phyloP scores from a whole-genome alignment of 2,888 invertebrate species.

The Diaprepes abbreviatus region DNA sequence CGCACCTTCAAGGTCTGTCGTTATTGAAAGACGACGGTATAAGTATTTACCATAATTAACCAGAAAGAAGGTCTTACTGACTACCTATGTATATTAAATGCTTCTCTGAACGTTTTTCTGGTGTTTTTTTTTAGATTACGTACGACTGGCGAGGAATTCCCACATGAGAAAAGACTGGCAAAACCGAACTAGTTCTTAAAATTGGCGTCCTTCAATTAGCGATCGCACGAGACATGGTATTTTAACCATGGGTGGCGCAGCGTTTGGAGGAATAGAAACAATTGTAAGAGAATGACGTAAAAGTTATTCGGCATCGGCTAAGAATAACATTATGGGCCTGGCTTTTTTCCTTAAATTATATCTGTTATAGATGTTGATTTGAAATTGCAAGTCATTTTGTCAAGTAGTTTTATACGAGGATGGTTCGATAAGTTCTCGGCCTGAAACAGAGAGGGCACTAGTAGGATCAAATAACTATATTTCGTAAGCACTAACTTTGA shows the following conservation, averaged over 20 bases:
- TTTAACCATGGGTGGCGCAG: constrained; percentile 12
- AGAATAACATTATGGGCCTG: too few relatives aligned
- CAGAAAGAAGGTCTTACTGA: background rate
- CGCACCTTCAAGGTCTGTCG: constrained; percentile 2
- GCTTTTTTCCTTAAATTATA: too few relatives aligned
- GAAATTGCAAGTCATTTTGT: too few relatives aligned
- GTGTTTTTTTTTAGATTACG: background rate
- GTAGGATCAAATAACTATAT: too few relatives aligned
- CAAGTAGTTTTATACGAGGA: too few relatives aligned
- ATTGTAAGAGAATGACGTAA: too few relatives aligned
- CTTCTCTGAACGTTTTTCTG: constrained; percentile 1
- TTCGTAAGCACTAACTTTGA: too few relatives aligned
- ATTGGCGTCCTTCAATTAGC: constrained; percentile 25
- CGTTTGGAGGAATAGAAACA: too few relatives aligned
- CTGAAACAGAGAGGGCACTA: too few relatives aligned
- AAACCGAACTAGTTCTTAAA: constrained; percentile 32
- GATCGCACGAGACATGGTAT: constrained; percentile 7
- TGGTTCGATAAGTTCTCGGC: too few relatives aligned
- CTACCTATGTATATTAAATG: background rate
- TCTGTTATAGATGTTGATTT: too few relatives aligned
- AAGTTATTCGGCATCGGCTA: too few relatives aligned
- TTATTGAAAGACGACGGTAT: background rate
- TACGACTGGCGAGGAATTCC: constrained; percentile 19
- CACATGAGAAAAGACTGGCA: constrained; percentile 26
- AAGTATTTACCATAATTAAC: background rate